Evolutionary conservation across 1,140 invertebrate species (phyloP).

Genomic region (Drosophila leontia): DNA sequence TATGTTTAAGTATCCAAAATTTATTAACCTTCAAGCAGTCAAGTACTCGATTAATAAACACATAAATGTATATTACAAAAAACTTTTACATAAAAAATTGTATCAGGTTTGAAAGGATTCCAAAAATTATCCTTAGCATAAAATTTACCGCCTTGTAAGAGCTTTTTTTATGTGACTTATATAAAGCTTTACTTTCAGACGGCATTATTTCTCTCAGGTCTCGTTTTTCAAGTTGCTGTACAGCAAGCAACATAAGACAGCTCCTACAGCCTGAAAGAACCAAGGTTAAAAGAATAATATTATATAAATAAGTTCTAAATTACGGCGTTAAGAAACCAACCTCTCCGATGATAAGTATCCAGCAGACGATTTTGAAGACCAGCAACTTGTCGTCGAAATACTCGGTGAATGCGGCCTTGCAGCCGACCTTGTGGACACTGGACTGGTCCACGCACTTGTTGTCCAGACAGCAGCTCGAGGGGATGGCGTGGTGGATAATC

Average conservation of each 20-base stretch:
- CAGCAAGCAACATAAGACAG: slow-evolving; percentile 68
- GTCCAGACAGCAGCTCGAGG: slow-evolving; percentile 63
- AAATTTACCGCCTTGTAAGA: slow-evolving; percentile 12
- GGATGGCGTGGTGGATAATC: slow-evolving; percentile 64
- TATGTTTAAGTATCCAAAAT: not conserved
- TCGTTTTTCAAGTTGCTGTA: slow-evolving; percentile 74
- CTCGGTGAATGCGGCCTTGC: slow-evolving; percentile 68
- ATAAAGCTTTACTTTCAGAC: slow-evolving; percentile 66
- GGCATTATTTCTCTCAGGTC: slow-evolving; percentile 69
- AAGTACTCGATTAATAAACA: not conserved
- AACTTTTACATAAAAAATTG: not conserved
- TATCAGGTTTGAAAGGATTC: slow-evolving; percentile 20
- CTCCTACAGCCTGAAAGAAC: slow-evolving; percentile 57
- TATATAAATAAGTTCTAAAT: not conserved
- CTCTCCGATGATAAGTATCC: slow-evolving; percentile 70
- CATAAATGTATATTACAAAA: too few species aligned
- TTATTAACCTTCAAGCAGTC: not conserved
- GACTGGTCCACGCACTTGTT: slow-evolving; percentile 49
- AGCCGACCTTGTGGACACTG: slow-evolving; percentile 58
- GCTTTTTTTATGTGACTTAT: slow-evolving; percentile 39
- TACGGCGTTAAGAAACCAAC: slow-evolving; percentile 45
- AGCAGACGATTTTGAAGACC: slow-evolving; percentile 74
- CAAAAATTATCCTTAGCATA: not conserved
- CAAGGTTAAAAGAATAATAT: slow-evolving; percentile 17
- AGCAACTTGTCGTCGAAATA: slow-evolving; percentile 72